Evolutionary conservation across 2,888 invertebrate species (phyloP).

Genomic region (Diplazon laetatorius): DNA sequence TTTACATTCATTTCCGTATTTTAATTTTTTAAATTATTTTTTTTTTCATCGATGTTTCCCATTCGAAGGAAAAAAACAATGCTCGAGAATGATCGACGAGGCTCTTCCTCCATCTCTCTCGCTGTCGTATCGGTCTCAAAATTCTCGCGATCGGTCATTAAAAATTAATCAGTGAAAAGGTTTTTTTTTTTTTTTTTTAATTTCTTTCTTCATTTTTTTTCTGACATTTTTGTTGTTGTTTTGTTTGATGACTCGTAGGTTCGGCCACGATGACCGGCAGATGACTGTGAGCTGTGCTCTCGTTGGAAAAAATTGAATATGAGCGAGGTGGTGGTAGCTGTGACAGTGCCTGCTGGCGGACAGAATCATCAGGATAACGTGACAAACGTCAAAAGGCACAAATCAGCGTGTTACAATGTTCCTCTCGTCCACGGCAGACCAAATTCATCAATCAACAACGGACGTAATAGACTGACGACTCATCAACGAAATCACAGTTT

Average conservation of each 20-base stretch:
- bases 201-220: too few relatives aligned
- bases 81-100: too few relatives aligned
- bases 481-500: constrained; percentile 95
- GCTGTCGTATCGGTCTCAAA: too few relatives aligned
- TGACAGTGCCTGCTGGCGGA: constrained; percentile 81
- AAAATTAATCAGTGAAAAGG: background rate
- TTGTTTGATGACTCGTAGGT: constrained; percentile 67
- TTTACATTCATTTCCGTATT: too few relatives aligned
- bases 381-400: constrained; percentile 82
- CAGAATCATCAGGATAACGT: constrained; percentile 79
- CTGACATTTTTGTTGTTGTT: background rate
- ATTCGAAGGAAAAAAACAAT: too few relatives aligned
- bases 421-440: constrained; percentile 86
- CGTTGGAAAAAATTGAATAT: too few relatives aligned
- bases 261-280: constrained; percentile 79
- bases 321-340: constrained; percentile 81
- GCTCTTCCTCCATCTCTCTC: too few relatives aligned
- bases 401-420: constrained; percentile 82
- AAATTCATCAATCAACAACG: constrained; percentile 82
- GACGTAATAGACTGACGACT: constrained; percentile 84
- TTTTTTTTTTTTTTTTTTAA: background rate
- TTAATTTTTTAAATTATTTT: too few relatives aligned
- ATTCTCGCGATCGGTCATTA: too few relatives aligned
- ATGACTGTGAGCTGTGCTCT: constrained; percentile 82
- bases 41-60: too few relatives aligned